phyloP scores from a whole-genome alignment of 2,797 vertebrate genomes.

The Lacerta bilineata region DNA sequence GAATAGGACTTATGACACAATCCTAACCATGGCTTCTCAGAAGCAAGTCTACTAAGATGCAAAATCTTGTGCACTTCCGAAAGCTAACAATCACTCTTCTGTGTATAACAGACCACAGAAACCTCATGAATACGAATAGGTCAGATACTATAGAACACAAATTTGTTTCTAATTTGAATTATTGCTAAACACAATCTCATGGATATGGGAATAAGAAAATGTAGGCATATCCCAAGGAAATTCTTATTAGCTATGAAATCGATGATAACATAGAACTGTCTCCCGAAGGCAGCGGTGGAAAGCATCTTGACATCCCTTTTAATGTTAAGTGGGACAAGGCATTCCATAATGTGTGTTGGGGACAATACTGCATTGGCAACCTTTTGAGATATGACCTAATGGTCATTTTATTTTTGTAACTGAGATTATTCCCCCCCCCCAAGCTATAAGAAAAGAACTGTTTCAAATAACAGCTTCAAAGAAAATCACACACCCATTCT shows the following conservation, averaged over 20 bases:
- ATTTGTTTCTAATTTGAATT: not conserved
- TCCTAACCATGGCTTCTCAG: too few species aligned
- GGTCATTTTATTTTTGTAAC: conserved; percentile 55
- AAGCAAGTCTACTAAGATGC: not conserved
- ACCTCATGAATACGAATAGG: not conserved
- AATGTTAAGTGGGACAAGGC: conserved; percentile 63
- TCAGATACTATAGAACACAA: not conserved
- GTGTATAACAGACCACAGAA: not conserved
- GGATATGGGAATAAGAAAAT: conserved; percentile 63
- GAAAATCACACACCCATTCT: conserved; percentile 50
- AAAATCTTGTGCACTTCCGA: not conserved
- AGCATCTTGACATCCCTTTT: conserved; percentile 64
- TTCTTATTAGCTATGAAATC: conserved; percentile 56
- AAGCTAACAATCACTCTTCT: not conserved
- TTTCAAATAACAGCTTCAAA: conserved; percentile 68
- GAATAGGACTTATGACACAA: not conserved
- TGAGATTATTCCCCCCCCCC: conserved; percentile 13
- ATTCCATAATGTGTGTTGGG: conserved; percentile 57
- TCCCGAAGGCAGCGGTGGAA: conserved; percentile 66
- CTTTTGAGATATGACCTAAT: conserved; percentile 66
- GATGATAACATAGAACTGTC: conserved; percentile 62
- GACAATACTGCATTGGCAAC: conserved; percentile 58
- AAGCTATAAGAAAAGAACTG: conserved; percentile 64
- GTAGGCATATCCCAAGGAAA: conserved; percentile 64
- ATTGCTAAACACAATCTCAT: conserved; percentile 60